These are phyloP conservation scores for Caenorhabditis doughertyi DNA, from an alignment of 2,888 invertebrate genomes.

Conservation along the genomic window DNA sequence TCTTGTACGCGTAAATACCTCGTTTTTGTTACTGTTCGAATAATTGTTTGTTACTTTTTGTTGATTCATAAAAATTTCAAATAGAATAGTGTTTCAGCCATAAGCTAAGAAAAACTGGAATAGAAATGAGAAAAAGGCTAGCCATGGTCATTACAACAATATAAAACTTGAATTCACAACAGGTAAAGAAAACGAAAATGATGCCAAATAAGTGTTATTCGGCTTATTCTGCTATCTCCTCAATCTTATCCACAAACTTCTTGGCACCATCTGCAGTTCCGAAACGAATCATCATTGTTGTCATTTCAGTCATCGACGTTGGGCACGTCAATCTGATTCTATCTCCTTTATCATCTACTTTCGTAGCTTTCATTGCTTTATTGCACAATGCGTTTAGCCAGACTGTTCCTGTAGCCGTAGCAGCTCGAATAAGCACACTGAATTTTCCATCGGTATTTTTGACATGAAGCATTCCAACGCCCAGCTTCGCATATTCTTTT, in stretches of 20 bases:
- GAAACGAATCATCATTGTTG: conserved; percentile 71
- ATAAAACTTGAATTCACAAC: too few relatives aligned
- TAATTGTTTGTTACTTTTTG: conserved; percentile 16
- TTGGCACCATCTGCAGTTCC: conserved; percentile 59
- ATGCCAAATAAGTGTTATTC: background rate
- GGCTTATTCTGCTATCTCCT: conserved; percentile 43
- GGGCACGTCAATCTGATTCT: conserved; percentile 67
- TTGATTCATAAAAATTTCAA: conserved; percentile 2
- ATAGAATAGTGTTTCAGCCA: too few relatives aligned
- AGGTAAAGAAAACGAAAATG: too few relatives aligned
- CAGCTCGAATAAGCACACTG: conserved; percentile 73
- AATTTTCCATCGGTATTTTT: conserved; percentile 69
- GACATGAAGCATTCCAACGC: conserved; percentile 74
- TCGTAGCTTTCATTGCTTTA: conserved; percentile 69
- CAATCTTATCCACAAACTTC: conserved; percentile 60
- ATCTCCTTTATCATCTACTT: conserved; percentile 69
- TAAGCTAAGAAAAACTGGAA: too few relatives aligned
- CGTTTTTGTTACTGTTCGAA: conserved; percentile 16
- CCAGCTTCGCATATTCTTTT: conserved; percentile 69
- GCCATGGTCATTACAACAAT: too few relatives aligned
- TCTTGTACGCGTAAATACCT: conserved; percentile 40
- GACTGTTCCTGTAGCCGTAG: conserved; percentile 73
- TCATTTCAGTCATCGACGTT: conserved; percentile 62
- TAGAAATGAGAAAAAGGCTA: too few relatives aligned
- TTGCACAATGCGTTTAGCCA: conserved; percentile 73